Percentiles rank a stretch among this genome's conserved stretches.
phyloP scores from a whole-genome alignment of 1,140 invertebrate genomes.

The Chelonus insularis region DNA sequence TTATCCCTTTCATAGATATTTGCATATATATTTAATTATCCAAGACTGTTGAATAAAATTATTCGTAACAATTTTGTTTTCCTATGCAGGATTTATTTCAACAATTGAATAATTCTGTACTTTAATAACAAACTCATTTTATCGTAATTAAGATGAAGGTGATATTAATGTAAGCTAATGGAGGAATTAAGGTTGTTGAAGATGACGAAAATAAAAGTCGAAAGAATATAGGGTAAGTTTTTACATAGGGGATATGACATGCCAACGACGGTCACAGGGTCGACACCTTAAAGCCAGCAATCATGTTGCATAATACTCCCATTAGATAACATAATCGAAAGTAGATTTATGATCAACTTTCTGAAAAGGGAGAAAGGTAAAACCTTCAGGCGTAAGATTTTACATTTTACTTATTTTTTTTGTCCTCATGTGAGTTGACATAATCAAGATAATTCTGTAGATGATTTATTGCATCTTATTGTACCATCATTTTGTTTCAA shows the following conservation, averaged over 20 bases:
- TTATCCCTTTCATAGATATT: conserved; percentile 35
- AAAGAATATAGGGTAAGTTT: background rate
- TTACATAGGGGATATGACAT: background rate
- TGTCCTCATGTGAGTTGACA: background rate
- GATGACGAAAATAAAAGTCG: conserved; percentile 12
- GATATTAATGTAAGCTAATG: too few relatives aligned
- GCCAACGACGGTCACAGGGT: conserved; percentile 24
- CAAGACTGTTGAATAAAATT: conserved; percentile 23
- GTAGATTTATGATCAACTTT: conserved; percentile 53
- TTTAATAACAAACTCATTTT: too few relatives aligned
- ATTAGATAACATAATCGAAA: conserved; percentile 60
- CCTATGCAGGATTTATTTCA: too few relatives aligned
- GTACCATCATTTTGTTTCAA: too few relatives aligned
- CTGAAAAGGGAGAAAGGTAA: conserved; percentile 16
- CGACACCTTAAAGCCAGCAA: conserved; percentile 53
- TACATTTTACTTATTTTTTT: background rate
- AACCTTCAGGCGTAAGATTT: conserved; percentile 15
- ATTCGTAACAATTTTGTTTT: too few relatives aligned
- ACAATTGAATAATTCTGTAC: too few relatives aligned
- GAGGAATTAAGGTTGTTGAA: too few relatives aligned
- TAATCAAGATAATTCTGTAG: background rate
- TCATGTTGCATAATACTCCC: conserved; percentile 56
- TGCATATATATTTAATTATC: conserved; percentile 52
- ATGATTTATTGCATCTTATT: too few relatives aligned
- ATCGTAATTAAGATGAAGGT: too few relatives aligned